A percentile compares a stretch with the other conserved stretches of the same genome.
These are phyloP conservation scores for Protophormia terraenovae DNA, from an alignment of 2,888 invertebrate genomes.

Conservation along the genomic window DNA sequence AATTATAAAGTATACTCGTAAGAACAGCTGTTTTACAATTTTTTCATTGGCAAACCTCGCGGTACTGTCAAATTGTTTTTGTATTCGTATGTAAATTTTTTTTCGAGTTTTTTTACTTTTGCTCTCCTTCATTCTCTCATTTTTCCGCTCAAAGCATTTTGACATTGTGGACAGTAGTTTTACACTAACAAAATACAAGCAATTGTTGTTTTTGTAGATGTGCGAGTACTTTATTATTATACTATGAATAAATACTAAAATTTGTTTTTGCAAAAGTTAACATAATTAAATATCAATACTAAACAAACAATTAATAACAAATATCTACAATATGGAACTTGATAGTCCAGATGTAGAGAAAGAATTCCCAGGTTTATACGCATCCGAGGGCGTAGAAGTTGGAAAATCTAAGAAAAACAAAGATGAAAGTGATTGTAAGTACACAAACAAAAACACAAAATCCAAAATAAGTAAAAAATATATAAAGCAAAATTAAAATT, in stretches of 20 bases:
- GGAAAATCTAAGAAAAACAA: conserved; percentile 81
- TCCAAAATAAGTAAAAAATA: not conserved
- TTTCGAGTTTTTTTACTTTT: no score
- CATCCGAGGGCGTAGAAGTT: conserved; percentile 85
- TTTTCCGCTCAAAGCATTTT: no score
- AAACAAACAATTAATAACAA: conserved; percentile 11
- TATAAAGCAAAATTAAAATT: not conserved
- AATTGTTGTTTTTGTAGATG: no score
- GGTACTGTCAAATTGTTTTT: no score
- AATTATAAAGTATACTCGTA: no score
- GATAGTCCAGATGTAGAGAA: conserved; percentile 93
- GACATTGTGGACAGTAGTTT: no score
- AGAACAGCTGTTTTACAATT: no score
- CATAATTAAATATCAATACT: not conserved
- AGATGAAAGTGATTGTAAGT: conserved; percentile 92
- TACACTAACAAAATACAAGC: no score
- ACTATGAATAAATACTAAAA: not conserved
- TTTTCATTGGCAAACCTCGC: no score
- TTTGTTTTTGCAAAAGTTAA: not conserved
- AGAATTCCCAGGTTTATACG: conserved; percentile 94
- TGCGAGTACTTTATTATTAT: no score
- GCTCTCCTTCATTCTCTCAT: no score
- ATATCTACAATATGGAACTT: conserved; percentile 75
- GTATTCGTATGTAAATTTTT: no score
- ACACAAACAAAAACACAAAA: not conserved